phyloP scores from a whole-genome alignment of 2,888 invertebrate genomes.

The Abscondita cerata region DNA sequence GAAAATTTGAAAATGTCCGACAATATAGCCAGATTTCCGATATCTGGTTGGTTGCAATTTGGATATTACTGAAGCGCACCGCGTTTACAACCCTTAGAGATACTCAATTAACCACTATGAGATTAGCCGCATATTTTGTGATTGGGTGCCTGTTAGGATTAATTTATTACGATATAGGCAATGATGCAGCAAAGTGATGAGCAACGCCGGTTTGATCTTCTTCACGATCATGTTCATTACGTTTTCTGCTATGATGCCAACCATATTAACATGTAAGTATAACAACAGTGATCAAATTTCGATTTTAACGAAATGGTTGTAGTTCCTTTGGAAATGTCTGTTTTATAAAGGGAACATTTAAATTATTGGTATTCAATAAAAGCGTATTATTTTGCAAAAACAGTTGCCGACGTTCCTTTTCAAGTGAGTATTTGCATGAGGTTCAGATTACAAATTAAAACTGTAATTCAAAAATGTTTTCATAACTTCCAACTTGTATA shows the following conservation, averaged over 20 bases:
- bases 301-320: constrained; percentile 92
- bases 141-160: constrained; percentile 95
- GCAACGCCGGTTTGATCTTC: constrained; percentile 95
- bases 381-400: constrained; percentile 94
- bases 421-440: no score
- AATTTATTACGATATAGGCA: constrained; percentile 93
- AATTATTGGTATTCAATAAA: constrained; percentile 97
- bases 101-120: constrained; percentile 90
- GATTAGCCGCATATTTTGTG: constrained; percentile 90
- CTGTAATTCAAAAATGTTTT: no score
- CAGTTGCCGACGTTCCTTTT: constrained; percentile 96
- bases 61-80: constrained; percentile 61
- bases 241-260: constrained; percentile 99
- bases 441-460: no score
- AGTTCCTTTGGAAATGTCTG: constrained; percentile 97
- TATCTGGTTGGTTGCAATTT: constrained; percentile 62
- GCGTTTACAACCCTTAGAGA: constrained; percentile 68
- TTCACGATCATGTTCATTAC: constrained; percentile 98
- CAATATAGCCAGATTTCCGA: constrained; percentile 82
- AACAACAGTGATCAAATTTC: constrained; percentile 80
- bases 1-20: constrained; percentile 64
- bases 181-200: constrained; percentile 94
- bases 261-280: constrained; percentile 93
- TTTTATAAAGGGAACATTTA: constrained; percentile 92
- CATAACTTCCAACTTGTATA: no score